Percentiles rank a stretch among this genome's conserved stretches.
Evolutionary conservation across 2,797 vertebrate genomes (phyloP).

Genomic region (Gambusia yucatana): DNA sequence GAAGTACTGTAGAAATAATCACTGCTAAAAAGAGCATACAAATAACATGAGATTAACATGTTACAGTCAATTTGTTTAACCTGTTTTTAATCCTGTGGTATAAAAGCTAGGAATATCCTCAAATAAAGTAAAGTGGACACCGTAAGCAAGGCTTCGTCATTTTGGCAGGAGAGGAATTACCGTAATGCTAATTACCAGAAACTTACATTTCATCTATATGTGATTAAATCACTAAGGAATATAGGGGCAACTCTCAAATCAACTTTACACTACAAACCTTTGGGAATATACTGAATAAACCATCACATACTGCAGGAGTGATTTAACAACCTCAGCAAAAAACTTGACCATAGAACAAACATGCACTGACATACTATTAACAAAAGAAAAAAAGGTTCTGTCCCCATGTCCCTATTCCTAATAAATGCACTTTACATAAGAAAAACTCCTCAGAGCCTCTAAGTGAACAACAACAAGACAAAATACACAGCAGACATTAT

Average conservation of each 20-base stretch:
- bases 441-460: slow-evolving; percentile 82
- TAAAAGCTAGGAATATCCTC: slow-evolving; percentile 79
- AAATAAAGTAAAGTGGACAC: slow-evolving; percentile 74
- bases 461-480: slow-evolving; percentile 86
- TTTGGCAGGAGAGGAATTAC: slow-evolving; percentile 76
- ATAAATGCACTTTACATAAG: slow-evolving; percentile 85
- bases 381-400: slow-evolving; percentile 68
- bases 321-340: slow-evolving; percentile 80
- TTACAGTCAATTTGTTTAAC: slow-evolving; percentile 81
- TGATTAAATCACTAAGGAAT: slow-evolving; percentile 76
- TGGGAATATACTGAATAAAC: slow-evolving; percentile 79
- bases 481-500: slow-evolving; percentile 85
- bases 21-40: slow-evolving; percentile 85
- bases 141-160: slow-evolving; percentile 77
- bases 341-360: slow-evolving; percentile 84
- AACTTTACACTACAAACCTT: slow-evolving; percentile 76
- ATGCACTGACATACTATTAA: slow-evolving; percentile 85
- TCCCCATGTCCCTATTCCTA: slow-evolving; percentile 81
- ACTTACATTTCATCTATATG: slow-evolving; percentile 67
- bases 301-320: slow-evolving; percentile 78
- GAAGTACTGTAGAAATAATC: slow-evolving; percentile 83
- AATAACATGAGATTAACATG: slow-evolving; percentile 83
- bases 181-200: slow-evolving; percentile 67
- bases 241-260: slow-evolving; percentile 72
- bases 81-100: slow-evolving; percentile 81